These are phyloP conservation scores for Salvelinus sp. DNA, from an alignment of 2,113 vertebrate species.

Conservation along the genomic window DNA sequence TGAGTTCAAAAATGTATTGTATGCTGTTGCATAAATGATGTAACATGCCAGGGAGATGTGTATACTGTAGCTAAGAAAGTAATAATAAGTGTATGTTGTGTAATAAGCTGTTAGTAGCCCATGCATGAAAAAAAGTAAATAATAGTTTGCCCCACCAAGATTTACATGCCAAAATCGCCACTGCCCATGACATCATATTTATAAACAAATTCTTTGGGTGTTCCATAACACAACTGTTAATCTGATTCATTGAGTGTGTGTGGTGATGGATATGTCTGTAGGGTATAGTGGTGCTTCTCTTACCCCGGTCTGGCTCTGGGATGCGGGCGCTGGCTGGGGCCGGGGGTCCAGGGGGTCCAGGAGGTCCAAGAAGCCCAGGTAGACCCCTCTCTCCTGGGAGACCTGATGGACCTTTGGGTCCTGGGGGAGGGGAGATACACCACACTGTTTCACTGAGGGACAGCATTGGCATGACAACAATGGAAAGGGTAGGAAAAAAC, in stretches of 20 bases:
- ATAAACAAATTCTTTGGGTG: not conserved
- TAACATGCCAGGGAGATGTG: too few relatives aligned
- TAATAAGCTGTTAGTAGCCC: too few relatives aligned
- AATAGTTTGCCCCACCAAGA: too few relatives aligned
- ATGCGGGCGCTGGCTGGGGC: slow-evolving; percentile 51
- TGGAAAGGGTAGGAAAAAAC: too few relatives aligned
- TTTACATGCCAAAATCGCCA: too few relatives aligned
- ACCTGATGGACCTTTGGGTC: slow-evolving; percentile 81
- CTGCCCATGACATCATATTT: not conserved
- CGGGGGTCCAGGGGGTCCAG: slow-evolving; percentile 69
- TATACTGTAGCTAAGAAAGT: too few relatives aligned
- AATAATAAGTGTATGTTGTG: too few relatives aligned
- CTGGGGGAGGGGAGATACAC: slow-evolving; percentile 59
- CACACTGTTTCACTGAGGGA: slow-evolving; percentile 8
- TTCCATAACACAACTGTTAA: not conserved
- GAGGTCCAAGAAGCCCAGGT: slow-evolving; percentile 77
- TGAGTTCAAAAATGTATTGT: too few relatives aligned
- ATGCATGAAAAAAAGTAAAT: too few relatives aligned
- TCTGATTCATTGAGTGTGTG: not conserved
- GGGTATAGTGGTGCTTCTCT: not conserved
- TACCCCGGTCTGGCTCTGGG: slow-evolving; percentile 69
- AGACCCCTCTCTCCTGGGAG: slow-evolving; percentile 83
- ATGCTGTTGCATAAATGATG: too few relatives aligned
- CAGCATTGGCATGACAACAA: too few relatives aligned
- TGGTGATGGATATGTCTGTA: not conserved